A percentile compares a stretch with the other conserved stretches of the same genome.
Conservation (phyloP, 2,113 vertebrate species). For the Sceloporus tristichus region DNA sequence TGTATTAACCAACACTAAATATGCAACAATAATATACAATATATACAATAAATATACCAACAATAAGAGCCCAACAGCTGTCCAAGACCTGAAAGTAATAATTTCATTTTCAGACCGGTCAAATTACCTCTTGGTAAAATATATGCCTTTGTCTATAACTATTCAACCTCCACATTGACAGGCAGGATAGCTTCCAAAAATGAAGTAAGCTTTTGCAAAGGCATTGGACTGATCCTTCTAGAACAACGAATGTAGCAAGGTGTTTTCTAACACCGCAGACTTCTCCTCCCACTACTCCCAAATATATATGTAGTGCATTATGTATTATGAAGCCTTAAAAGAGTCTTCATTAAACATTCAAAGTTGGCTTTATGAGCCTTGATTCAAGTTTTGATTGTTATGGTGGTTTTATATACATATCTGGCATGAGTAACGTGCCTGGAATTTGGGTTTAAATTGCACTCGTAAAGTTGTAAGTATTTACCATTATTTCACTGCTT, state of each 20-base stretch:
- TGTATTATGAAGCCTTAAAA: conserved; percentile 50
- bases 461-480: conserved; percentile 53
- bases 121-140: no score
- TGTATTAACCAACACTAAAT: no score
- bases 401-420: conserved; percentile 58
- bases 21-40: no score
- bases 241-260: background rate
- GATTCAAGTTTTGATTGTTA: conserved; percentile 61
- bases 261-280: background rate
- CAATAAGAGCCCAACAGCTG: background rate
- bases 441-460: conserved; percentile 41
- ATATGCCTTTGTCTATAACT: background rate
- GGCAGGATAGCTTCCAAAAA: background rate
- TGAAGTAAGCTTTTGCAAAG: no score
- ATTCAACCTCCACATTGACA: background rate
- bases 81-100: background rate
- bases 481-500: conserved; percentile 45
- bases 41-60: background rate
- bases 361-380: conserved; percentile 66
- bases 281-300: background rate
- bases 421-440: conserved; percentile 42
- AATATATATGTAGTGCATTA: background rate
- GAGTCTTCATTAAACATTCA: conserved; percentile 54
- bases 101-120: background rate
- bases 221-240: background rate